phyloP scores from a whole-genome alignment of 1,140 invertebrate genomes.

The Eurosta solidaginis region DNA sequence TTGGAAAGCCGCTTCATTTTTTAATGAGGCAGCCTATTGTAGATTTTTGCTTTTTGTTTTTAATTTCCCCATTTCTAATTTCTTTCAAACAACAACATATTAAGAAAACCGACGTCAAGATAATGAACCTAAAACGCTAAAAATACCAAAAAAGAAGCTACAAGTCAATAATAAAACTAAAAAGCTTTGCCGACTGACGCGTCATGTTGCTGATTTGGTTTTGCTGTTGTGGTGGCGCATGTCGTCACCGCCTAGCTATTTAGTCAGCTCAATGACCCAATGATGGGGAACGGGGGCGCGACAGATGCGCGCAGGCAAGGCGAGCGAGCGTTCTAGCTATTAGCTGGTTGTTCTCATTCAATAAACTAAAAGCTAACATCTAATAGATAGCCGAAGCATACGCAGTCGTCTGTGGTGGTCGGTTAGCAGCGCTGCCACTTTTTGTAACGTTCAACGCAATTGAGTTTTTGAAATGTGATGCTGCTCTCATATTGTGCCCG shows the following conservation, averaged over 20 bases:
- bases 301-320: not conserved
- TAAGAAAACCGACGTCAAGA: not conserved
- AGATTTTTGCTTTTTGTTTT: not conserved
- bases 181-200: not conserved
- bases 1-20: too few species aligned
- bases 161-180: not conserved
- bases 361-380: not conserved
- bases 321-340: not conserved
- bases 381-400: not conserved
- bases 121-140: conserved; percentile 21
- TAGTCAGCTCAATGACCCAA: not conserved
- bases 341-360: not conserved
- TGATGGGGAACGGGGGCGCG: not conserved
- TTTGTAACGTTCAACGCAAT: conserved; percentile 12
- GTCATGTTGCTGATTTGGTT: not conserved
- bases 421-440: not conserved
- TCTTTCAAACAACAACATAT: not conserved
- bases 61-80: not conserved
- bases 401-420: too few species aligned
- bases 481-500: conserved; percentile 2
- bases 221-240: conserved; percentile 3
- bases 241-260: conserved; percentile 30
- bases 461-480: not conserved
- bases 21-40: too few species aligned
- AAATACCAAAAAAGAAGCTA: not conserved